Percentiles rank a stretch among this genome's conserved stretches.
These are phyloP conservation scores for Speoplatyrhinus poulsoni DNA, from an alignment of 2,113 vertebrate genomes.

Conservation along the genomic window DNA sequence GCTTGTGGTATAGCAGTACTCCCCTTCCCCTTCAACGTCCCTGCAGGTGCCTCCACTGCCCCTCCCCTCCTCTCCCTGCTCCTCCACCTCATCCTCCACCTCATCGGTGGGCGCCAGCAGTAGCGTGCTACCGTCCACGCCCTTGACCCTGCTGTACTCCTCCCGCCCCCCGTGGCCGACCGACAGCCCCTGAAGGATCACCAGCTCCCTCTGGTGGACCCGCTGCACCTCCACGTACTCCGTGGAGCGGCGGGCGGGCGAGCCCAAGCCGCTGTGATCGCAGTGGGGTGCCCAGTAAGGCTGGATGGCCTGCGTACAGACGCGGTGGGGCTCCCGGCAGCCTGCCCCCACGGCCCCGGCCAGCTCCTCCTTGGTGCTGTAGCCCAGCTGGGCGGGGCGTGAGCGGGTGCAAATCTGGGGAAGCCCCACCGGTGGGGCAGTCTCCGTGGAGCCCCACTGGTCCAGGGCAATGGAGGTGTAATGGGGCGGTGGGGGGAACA, in stretches of 20 bases:
- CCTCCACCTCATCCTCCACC: constrained; percentile 51
- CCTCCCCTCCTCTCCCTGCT: not conserved
- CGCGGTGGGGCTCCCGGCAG: constrained; percentile 33
- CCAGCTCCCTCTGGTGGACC: constrained; percentile 74
- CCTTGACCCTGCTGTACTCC: constrained; percentile 87
- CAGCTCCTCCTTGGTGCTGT: constrained; percentile 8
- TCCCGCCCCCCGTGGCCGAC: constrained; percentile 66
- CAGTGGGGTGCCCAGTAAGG: constrained; percentile 29
- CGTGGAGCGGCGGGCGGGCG: constrained; percentile 53
- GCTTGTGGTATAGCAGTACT: constrained; percentile 27
- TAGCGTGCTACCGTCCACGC: constrained; percentile 72
- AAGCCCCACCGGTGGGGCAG: constrained; percentile 45
- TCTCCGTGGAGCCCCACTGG: constrained; percentile 44
- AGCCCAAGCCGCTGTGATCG: constrained; percentile 37
- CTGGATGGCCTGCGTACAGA: constrained; percentile 13
- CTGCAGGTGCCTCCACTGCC: constrained; percentile 14
- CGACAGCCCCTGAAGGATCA: constrained; percentile 75
- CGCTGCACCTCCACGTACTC: constrained; percentile 90
- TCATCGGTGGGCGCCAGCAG: constrained; percentile 61
- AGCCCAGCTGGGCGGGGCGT: constrained; percentile 37
- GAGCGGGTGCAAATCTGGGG: constrained; percentile 27
- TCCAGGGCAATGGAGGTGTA: constrained; percentile 34
- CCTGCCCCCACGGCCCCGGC: not conserved
- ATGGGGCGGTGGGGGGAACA: constrained; percentile 60
- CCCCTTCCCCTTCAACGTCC: constrained; percentile 45